Conservation (phyloP, 2,888 invertebrate genomes). For the Teleiodes luculella region DNA sequence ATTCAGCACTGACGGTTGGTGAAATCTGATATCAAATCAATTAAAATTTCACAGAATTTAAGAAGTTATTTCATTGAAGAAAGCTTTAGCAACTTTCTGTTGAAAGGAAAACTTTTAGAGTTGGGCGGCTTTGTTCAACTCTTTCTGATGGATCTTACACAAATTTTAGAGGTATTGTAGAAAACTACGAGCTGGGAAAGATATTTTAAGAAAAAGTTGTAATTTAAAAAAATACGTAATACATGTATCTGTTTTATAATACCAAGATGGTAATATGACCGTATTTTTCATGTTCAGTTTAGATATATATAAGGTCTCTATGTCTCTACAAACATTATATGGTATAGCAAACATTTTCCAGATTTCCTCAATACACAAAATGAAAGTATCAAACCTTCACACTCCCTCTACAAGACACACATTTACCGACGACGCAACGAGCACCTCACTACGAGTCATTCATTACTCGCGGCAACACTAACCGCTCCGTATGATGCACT, state of each 20-base stretch:
- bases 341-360: background rate
- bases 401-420: slow-evolving; percentile 62
- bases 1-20: background rate
- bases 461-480: slow-evolving; percentile 57
- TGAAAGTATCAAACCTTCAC: slow-evolving; percentile 51
- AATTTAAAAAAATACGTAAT: no score
- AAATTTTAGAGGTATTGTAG: background rate
- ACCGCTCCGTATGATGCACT: slow-evolving; percentile 50
- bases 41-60: slow-evolving; percentile 6
- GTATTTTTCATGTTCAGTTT: background rate
- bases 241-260: no score
- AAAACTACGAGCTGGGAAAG: slow-evolving; percentile 1
- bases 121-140: background rate
- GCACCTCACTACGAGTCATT: slow-evolving; percentile 69
- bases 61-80: slow-evolving; percentile 8
- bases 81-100: slow-evolving; percentile 4
- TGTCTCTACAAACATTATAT: background rate
- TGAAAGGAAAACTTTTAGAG: background rate
- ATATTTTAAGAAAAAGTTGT: background rate
- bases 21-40: slow-evolving; percentile 1
- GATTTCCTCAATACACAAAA: background rate
- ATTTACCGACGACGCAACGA: slow-evolving; percentile 70
- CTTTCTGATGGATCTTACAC: background rate
- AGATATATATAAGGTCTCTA: background rate
- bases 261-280: no score